These are phyloP conservation scores for Ostrea denselamellosa DNA, from an alignment of 1,140 invertebrate species.

Conservation along the genomic window DNA sequence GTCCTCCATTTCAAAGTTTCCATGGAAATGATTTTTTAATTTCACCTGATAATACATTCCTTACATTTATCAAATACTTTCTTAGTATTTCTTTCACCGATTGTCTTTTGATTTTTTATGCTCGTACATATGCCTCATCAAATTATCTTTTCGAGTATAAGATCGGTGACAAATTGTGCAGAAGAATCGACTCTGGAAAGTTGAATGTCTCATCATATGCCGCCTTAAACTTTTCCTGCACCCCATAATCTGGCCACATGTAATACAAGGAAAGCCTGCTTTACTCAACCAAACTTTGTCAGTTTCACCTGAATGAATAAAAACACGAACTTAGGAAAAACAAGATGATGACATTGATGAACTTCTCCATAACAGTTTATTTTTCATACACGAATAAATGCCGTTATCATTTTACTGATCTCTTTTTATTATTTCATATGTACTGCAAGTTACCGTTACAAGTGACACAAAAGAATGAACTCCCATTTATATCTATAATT, in stretches of 20 bases:
- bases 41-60: background rate
- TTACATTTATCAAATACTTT: background rate
- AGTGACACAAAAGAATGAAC: no score
- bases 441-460: no score
- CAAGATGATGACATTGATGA: no score
- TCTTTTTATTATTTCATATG: no score
- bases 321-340: background rate
- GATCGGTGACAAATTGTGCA: conserved; percentile 19
- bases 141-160: conserved; percentile 24
- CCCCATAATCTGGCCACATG: conserved; percentile 21
- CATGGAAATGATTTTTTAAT: background rate
- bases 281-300: conserved; percentile 24
- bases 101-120: background rate
- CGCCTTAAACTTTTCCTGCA: conserved; percentile 21
- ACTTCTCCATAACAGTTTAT: no score
- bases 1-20: background rate
- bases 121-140: background rate
- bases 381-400: no score
- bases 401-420: no score
- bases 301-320: conserved; percentile 23
- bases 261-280: conserved; percentile 6
- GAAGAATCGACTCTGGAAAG: background rate
- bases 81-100: background rate
- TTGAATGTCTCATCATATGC: conserved; percentile 6
- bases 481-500: no score